Conservation (phyloP, 2,888 invertebrate genomes). For the Polyommatus icarus region DNA sequence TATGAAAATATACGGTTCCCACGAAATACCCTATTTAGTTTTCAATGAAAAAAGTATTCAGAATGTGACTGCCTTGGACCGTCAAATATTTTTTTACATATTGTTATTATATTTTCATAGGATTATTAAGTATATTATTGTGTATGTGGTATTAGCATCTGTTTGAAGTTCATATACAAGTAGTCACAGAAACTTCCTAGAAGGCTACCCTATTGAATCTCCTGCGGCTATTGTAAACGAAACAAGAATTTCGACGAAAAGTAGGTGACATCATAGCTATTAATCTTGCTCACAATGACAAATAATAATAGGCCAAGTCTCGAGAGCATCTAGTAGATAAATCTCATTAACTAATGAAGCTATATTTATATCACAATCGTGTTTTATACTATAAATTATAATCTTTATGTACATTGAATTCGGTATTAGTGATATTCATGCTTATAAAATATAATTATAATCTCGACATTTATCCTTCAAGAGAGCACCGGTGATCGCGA, state of each 20-base stretch:
- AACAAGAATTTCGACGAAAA: conserved; percentile 14
- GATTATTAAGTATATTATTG: too few species aligned
- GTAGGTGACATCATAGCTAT: conserved; percentile 12
- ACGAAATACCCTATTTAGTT: too few species aligned
- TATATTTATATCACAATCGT: background rate
- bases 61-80: too few species aligned
- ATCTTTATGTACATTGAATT: too few species aligned
- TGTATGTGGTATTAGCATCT: background rate
- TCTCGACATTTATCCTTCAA: too few species aligned
- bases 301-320: conserved; percentile 18
- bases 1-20: too few species aligned
- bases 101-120: too few species aligned
- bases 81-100: too few species aligned
- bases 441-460: too few species aligned
- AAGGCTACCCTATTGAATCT: background rate
- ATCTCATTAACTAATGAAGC: conserved; percentile 3
- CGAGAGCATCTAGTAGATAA: conserved; percentile 10
- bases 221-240: background rate
- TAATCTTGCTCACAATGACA: conserved; percentile 9
- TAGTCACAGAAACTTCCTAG: background rate
- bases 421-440: too few species aligned
- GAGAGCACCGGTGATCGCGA: too few species aligned
- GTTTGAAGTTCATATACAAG: background rate
- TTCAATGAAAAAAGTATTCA: too few species aligned
- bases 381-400: background rate